A percentile compares a stretch with the other conserved stretches of the same genome.
Evolutionary conservation across 1,140 invertebrate genomes (phyloP).

Genomic region (Drosophila nebulosa): DNA sequence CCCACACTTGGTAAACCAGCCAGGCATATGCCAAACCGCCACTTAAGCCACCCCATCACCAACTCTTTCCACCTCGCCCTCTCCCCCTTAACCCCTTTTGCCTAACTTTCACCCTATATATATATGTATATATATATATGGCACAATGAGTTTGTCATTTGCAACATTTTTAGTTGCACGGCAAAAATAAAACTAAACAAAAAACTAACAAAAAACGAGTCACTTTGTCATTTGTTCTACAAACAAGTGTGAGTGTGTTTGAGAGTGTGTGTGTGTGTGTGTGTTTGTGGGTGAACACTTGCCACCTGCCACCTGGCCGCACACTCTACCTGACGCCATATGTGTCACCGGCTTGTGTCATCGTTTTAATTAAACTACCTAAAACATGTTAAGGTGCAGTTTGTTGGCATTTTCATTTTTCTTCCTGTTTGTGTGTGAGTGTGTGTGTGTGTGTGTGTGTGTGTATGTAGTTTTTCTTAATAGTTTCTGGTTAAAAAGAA

Average conservation of each 20-base stretch:
- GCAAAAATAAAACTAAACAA: slow-evolving; percentile 4
- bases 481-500: too few species aligned
- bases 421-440: slow-evolving; percentile 16
- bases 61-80: neutral
- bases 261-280: neutral
- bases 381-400: slow-evolving; percentile 52
- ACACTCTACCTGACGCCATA: neutral
- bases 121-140: neutral
- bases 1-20: slow-evolving; percentile 49
- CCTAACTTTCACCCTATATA: neutral
- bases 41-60: slow-evolving; percentile 44
- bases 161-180: slow-evolving; percentile 28
- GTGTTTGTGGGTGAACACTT: neutral
- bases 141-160: slow-evolving; percentile 56
- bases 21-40: slow-evolving; percentile 43
- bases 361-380: slow-evolving; percentile 57
- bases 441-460: slow-evolving; percentile 1
- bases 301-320: neutral
- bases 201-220: slow-evolving; percentile 3
- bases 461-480: neutral
- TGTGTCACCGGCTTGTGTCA: slow-evolving; percentile 42
- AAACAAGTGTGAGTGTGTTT: neutral
- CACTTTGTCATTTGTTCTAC: neutral
- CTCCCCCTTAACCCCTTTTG: neutral
- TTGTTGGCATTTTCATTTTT: slow-evolving; percentile 31